A percentile compares a stretch with the other conserved stretches of the same genome.
Conservation (phyloP, 53 echinoderm and acorn worm genomes). For the Hippasteria phrygiana region DNA sequence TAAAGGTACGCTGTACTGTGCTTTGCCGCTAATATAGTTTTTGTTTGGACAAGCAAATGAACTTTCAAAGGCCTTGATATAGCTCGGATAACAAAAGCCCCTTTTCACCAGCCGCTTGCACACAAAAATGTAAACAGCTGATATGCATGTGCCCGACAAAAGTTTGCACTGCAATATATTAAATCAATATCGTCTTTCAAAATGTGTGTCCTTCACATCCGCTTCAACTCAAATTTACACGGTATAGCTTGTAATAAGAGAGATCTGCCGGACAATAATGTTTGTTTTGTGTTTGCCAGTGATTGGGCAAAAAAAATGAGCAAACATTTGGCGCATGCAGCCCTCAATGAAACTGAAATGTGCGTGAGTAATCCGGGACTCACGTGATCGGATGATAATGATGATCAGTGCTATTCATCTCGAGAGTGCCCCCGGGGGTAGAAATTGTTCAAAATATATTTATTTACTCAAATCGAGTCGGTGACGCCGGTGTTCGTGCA, state of each 20-base stretch:
- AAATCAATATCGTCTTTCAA: background rate
- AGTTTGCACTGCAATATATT: conserved; percentile 6
- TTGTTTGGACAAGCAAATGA: background rate
- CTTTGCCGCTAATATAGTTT: too few relatives aligned
- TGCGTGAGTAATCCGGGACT: conserved; percentile 20
- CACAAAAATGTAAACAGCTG: background rate
- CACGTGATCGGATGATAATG: conserved; percentile 52
- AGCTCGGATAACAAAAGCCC: too few relatives aligned
- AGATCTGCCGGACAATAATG: conserved; percentile 20
- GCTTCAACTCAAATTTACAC: conserved; percentile 36
- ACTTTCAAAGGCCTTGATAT: background rate
- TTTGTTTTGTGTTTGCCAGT: conserved; percentile 51
- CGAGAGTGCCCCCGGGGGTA: conserved; percentile 3
- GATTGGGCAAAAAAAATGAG: conserved; percentile 3
- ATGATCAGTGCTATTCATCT: conserved; percentile 24
- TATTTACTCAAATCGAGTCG: conserved; percentile 20
- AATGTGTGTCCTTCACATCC: background rate
- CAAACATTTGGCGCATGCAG: conserved; percentile 34
- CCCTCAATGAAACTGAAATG: conserved; percentile 32
- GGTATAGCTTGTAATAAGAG: conserved; percentile 7
- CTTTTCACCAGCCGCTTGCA: background rate
- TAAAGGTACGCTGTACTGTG: too few relatives aligned
- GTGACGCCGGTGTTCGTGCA: background rate
- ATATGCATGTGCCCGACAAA: conserved; percentile 1
- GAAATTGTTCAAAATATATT: conserved; percentile 30